phyloP scores from a whole-genome alignment of 2,113 vertebrate species.

The Anthoscopus minutus region DNA sequence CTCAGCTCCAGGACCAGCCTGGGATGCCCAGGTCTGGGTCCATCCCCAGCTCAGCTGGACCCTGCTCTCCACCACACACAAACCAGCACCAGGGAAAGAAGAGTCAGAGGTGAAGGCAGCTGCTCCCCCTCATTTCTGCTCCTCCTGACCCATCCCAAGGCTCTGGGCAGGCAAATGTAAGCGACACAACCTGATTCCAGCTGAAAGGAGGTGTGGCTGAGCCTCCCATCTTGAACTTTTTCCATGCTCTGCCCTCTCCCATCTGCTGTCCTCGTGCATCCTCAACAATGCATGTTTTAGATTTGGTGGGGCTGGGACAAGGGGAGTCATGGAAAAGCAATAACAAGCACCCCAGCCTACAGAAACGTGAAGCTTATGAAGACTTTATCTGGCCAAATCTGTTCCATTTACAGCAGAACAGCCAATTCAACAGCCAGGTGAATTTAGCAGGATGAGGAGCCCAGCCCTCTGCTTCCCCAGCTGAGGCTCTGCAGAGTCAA shows the following conservation, averaged over 20 bases:
- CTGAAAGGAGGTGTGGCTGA: neutral
- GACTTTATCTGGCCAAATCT: neutral
- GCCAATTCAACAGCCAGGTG: neutral
- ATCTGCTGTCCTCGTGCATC: neutral
- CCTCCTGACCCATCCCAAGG: neutral
- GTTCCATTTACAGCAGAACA: neutral
- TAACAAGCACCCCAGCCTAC: neutral
- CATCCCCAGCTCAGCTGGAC: no score
- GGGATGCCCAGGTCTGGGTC: no score
- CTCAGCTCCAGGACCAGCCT: no score
- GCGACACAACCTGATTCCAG: accelerated
- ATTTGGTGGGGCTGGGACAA: no score
- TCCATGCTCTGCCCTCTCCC: neutral
- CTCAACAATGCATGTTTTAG: neutral
- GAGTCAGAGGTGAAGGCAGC: neutral
- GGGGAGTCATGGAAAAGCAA: neutral
- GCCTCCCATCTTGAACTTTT: neutral
- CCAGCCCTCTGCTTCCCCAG: neutral
- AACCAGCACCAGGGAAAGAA: neutral
- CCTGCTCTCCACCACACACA: neutral
- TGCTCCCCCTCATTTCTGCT: neutral
- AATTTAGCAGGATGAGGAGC: neutral
- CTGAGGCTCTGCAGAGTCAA: neutral
- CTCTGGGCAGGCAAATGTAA: neutral
- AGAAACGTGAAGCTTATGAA: neutral